These are phyloP conservation scores for silkworm (Bombyx mori) DNA, from an alignment of 1,140 invertebrate genomes.

Conservation along the genomic window DNA sequence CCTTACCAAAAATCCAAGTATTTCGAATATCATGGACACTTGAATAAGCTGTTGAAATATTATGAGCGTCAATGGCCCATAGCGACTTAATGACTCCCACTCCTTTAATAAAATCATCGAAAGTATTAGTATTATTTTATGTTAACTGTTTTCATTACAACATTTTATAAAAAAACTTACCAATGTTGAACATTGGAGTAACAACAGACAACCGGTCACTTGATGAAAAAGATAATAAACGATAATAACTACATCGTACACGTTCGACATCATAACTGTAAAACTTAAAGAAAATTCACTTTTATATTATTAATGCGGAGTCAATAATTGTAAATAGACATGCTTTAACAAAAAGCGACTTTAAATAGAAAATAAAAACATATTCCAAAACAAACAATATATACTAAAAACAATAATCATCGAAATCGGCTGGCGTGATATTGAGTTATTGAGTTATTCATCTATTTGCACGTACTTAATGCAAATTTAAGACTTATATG, in stretches of 20 bases:
- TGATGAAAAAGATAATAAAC: slow-evolving; percentile 9
- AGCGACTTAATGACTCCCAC: slow-evolving; percentile 13
- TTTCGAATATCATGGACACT: slow-evolving; percentile 24
- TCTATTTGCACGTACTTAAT: too few species aligned
- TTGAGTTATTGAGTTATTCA: too few species aligned
- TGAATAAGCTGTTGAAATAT: slow-evolving; percentile 24
- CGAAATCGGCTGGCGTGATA: too few species aligned
- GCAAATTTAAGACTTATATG: too few species aligned
- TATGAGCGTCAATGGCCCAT: slow-evolving; percentile 18
- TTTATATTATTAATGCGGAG: too few species aligned
- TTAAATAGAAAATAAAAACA: too few species aligned
- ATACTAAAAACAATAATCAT: too few species aligned
- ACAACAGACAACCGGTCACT: slow-evolving; percentile 7
- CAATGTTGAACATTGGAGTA: slow-evolving; percentile 13
- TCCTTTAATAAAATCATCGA: slow-evolving; percentile 10
- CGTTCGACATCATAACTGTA: slow-evolving; percentile 3
- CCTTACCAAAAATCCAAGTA: slow-evolving; percentile 16
- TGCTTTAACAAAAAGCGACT: too few species aligned
- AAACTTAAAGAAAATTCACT: background rate
- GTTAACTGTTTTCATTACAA: too few species aligned
- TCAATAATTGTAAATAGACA: too few species aligned
- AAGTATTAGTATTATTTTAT: too few species aligned
- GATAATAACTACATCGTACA: slow-evolving; percentile 3
- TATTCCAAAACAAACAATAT: too few species aligned
- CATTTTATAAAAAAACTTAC: slow-evolving; percentile 10